Evolutionary conservation across 2,797 vertebrate species (phyloP), one percentile per base, ranked within the genome.

Genomic region (Salarias fasciatus): DNA sequence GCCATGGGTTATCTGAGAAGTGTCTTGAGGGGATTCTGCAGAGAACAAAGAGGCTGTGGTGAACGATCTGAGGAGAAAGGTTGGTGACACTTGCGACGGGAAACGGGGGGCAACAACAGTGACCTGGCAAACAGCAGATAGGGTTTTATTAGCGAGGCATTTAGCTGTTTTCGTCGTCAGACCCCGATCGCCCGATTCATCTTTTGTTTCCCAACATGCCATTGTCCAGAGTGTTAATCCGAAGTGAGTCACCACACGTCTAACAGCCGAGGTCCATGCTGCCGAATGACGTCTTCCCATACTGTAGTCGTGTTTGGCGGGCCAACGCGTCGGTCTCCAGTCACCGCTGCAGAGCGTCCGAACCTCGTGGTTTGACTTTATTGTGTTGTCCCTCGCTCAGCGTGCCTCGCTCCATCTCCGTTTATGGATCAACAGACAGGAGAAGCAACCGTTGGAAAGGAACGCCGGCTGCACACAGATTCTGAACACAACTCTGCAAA

Each of bases 101-200:
- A n/a, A n/a, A n/a, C n/a, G n/a, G n/a, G n/a, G n/a, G n/a, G n/a
- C n/a, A n/a, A n/a, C n/a, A n/a, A n/a, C n/a, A n/a, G n/a, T n/a
- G n/a, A n/a, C n/a, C n/a, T n/a, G n/a, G n/a, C n/a, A n/a, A n/a
- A n/a, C n/a, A n/a, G n/a, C n/a, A 24, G 18, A 24, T 24, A 2
- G 18, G 18, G 18, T 24, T 24, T 24, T 24, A 24, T 24, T 18
- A 24, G 18, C 18, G 36, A 69, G 59, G 53, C 37, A 10, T 31
- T 15, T 67, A 80, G 79, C 72, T 75, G 63, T 72, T 78, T 73
- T 60, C 29, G 37, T 64, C 47, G 51, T 63, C 63, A 76, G 47
- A 63, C 54, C 4, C 18, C 48, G 5, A 43, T 33, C 5, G 40
- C 42, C 42, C 35, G 52, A 68, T 28, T 43, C 65, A 46, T 53